Percentiles rank a stretch among this genome's conserved stretches.
Conservation (phyloP, 2,888 invertebrate species). For the Abrostola tripartita region DNA sequence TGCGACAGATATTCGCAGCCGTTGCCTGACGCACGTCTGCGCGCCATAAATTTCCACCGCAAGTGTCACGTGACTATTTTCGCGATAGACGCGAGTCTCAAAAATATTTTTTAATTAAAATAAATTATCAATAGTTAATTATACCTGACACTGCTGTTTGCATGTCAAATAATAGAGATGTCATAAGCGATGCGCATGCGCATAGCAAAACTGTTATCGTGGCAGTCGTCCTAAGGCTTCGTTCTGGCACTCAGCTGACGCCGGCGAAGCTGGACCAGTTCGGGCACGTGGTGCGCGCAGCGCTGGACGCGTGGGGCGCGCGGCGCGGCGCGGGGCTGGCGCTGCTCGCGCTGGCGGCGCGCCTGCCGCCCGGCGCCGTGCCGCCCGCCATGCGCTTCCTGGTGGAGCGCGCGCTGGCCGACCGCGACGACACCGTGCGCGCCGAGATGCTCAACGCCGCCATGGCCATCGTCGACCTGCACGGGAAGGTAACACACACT, state of each 20-base stretch:
- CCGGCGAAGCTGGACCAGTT: slow-evolving; percentile 96
- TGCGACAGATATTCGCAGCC: too few species aligned
- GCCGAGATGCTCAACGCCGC: slow-evolving; percentile 98
- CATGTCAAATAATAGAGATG: neutral
- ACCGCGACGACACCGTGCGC: slow-evolving; percentile 94
- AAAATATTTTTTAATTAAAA: too few species aligned
- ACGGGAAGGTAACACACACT: slow-evolving; percentile 92
- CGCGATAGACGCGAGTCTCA: neutral
- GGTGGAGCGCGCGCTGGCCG: slow-evolving; percentile 95
- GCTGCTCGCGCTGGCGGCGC: slow-evolving; percentile 93
- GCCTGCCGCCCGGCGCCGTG: slow-evolving; percentile 90
- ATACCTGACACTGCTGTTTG: neutral
- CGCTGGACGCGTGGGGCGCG: slow-evolving; percentile 96
- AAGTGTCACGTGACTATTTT: neutral
- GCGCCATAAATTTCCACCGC: too few species aligned
- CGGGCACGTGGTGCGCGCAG: slow-evolving; percentile 95
- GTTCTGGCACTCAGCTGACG: slow-evolving; percentile 88
- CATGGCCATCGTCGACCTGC: slow-evolving; percentile 96
- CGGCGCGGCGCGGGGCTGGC: slow-evolving; percentile 96
- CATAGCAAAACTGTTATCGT: too few species aligned
- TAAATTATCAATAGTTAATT: neutral
- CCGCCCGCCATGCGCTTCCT: slow-evolving; percentile 93
- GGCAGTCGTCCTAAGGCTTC: neutral
- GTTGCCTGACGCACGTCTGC: too few species aligned
- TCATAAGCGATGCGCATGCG: neutral